A percentile compares a stretch with the other conserved stretches of the same genome.
Evolutionary conservation across 1,140 invertebrate genomes (phyloP).

Genomic region (Drosophila navojoa): DNA sequence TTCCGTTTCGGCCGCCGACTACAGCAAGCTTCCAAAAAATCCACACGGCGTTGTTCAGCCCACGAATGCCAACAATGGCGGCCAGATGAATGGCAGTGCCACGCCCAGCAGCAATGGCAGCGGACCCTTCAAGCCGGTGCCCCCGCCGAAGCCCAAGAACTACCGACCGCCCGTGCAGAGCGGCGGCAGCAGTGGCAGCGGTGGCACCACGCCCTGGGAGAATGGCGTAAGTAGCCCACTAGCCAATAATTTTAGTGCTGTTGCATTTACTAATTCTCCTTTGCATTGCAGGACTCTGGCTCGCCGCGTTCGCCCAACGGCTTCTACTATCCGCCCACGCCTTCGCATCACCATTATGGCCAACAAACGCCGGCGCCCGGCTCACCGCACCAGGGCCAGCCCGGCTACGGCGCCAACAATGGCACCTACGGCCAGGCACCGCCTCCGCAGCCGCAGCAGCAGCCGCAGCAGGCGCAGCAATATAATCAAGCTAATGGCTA

Average conservation of each 20-base stretch:
- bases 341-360: constrained; percentile 84
- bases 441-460: constrained; percentile 49
- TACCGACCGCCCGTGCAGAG: constrained; percentile 89
- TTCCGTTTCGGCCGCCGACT: constrained; percentile 86
- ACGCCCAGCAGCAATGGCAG: constrained; percentile 81
- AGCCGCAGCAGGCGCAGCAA: constrained; percentile 33
- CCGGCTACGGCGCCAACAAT: constrained; percentile 60
- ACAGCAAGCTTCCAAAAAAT: constrained; percentile 83
- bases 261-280: constrained; percentile 9
- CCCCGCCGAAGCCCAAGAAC: constrained; percentile 95
- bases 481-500: constrained; percentile 73
- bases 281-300: constrained; percentile 69
- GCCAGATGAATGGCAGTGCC: constrained; percentile 62
- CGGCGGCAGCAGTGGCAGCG: constrained; percentile 66
- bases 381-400: constrained; percentile 67
- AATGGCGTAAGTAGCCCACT: constrained; percentile 73
- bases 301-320: constrained; percentile 83
- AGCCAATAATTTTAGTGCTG: background rate
- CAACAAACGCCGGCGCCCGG: constrained; percentile 72
- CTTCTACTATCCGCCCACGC: constrained; percentile 82
- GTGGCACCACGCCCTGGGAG: constrained; percentile 72
- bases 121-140: constrained; percentile 92
- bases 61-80: constrained; percentile 57
- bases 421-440: constrained; percentile 72
- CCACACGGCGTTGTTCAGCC: constrained; percentile 69